Base-by-base conservation (phyloP, 2,797 vertebrate genomes). In the Ibycter americanus region DNA sequence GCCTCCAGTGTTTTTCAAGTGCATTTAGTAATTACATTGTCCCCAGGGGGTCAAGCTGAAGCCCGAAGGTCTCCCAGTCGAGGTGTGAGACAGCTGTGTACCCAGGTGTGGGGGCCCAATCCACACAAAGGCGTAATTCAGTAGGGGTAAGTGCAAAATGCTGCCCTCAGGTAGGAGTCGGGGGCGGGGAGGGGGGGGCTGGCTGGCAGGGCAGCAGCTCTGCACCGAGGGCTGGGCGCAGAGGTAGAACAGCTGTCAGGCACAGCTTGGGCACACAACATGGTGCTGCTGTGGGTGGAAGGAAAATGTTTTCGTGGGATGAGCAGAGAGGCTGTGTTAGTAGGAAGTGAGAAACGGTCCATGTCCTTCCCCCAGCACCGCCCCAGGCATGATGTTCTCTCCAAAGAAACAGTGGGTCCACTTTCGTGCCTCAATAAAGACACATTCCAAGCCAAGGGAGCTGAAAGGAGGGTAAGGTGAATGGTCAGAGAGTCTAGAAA, bases 221-320 rank as follows among this genome's bases (percentile, higher is more conserved):
- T 9, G 32, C 3, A 0, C 3, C 1, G n/a, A 66, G 31, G 15
- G 15, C 34, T 63, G 44, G 18, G 11, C 29, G 47, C 25, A 15
- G 32, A 31, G 8, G 8, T 68, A 31, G 8, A 52, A 44, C 10
- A 32, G 20, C 18, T 32, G 20, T 68, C 0, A 0, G 26, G 29
- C 8, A 6, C 2, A 1, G 44, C 55, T 70, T 3, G 1, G 34
- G 25, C 44, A 29, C 14, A 29, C 2, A 2, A 26, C 16, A 14
- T 1, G 1, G 7, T 14, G 36, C 32, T 93, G 72, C 15, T 62
- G 18, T 19, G 25, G 12, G 21, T 19, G 12, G 52, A 76, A 36
- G 15, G 25, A 27, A 67, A 77, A 59, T 10, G 4, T 11, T 1
- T 0, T 8, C 8, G 3, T 52, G 58, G 42, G 27, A 21, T 12